Evolutionary conservation across 2,113 vertebrate genomes (phyloP), one percentile per base, ranked within the genome.

Genomic region (Ciconia maguari): DNA sequence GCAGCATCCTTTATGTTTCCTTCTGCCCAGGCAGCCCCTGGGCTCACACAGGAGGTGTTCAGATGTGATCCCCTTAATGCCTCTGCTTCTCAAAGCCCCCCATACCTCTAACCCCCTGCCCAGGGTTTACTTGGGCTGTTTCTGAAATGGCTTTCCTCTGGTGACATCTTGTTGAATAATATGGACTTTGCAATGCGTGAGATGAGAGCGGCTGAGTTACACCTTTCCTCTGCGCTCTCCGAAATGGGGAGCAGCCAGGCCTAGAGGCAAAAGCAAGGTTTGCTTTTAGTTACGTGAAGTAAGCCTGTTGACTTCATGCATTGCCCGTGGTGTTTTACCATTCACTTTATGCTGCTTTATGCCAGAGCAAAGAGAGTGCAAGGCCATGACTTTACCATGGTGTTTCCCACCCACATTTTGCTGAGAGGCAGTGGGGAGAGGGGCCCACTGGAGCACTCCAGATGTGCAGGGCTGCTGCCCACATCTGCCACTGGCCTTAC

Each of bases 241-340:
- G 1, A 87, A 52, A 38, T 3, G 11, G 48, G 52, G 51, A 79
- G n/a, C 16, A 78, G 51, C 34, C 32, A 70, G 18, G 29, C 48
- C 46, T 51, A 13, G 77, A 89, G 46, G 69, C 48, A 82, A 84
- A 78, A 84, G 22, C 41, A 66, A 46, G 17, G 15, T 61, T 84
- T 87, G 36, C 42, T 89, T 83, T 78, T 11, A 87, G 34, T 29
- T 70, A 10, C 42, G 51, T 62, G 70, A 77, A 87, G 58, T 46
- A 74, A 87, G 22, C 7, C 54, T 81, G 5, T 36, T 71, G 30
- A 44, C 74, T 79, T 78, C 30, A 13, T 48, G 60, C 27, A 15
- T 49, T 0, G 3, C 51, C 49, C 0, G 0, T 13, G 64, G 30
- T 61, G 54, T 52, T 89, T 57, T 36, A 66, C 71, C 4, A 6